Evolutionary conservation across 2,888 invertebrate genomes (phyloP), one percentile per base, ranked within the genome.

Genomic region (Pseudoips prasinana): DNA sequence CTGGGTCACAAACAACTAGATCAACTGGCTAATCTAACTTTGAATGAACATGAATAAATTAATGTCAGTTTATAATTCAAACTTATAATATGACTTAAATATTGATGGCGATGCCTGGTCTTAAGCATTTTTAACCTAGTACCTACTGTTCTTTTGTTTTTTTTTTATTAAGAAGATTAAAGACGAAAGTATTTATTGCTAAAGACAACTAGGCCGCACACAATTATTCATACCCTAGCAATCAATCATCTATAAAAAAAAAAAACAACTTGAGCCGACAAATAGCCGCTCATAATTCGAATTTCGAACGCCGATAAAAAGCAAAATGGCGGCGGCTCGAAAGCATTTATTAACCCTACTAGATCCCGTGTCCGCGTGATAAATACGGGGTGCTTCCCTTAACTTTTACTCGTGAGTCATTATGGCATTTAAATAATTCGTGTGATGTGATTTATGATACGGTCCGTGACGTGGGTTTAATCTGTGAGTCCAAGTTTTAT

Each of bases 351-450:
- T 83, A 84, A 82, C 83, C 83, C 78, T 77, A 69, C 68, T 62
- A 71, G 76, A 82, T 77, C 78, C 71, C 52, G 58, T 70, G 75
- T 72, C 76, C 73, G 59, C 58, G 75, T 81, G 81, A 84, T 83
- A 84, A 86, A 79, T 78, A 79, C 76, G 58, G 73, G 55, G 73
- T 69, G 76, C 69, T 76, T 72, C 71, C 65, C 70, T 69, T 69
- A 74, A 78, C 76, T 73, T 76, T 80, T 76, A 65, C 72, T 68
- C 84, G 73, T 76, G 79, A 81, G 78, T 86, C 86, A 89, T 90
- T 89, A 90, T 81, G 79, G 82, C 73, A 81, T 87, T 88, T 85
- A 87, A 89, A 90, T 90, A 89, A 85, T 85, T 87, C 81, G 77
- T 71, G 71, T 60, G 68, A 68, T 76, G 60, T 83, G 84, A 84